phyloP scores from a whole-genome alignment of 2,113 vertebrate genomes.

The Anthoscopus minutus region DNA sequence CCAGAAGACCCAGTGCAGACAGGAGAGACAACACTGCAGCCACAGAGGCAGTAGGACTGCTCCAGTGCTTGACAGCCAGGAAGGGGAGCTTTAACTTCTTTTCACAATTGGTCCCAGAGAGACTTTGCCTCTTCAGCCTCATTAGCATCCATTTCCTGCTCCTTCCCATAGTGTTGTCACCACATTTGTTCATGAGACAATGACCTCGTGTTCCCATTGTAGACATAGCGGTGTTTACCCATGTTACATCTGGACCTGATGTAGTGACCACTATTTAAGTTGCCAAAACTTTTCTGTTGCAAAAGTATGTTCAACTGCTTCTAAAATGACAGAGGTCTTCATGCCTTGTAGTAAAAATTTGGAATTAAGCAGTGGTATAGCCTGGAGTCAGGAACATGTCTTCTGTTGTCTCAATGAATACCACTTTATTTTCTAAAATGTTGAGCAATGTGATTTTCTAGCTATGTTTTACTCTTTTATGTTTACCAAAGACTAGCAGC shows the following conservation, averaged over 20 bases:
- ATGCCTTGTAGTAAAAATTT: neutral
- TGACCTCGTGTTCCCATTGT: neutral
- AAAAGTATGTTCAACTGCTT: neutral
- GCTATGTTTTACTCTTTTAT: neutral
- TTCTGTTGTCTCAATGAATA: neutral
- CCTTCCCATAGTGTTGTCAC: neutral
- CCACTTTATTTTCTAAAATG: neutral
- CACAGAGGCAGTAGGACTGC: neutral
- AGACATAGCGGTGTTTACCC: neutral
- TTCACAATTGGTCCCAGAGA: neutral
- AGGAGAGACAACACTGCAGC: neutral
- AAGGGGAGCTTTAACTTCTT: constrained; percentile 1
- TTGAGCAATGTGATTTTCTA: constrained; percentile 4
- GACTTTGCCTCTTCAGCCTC: constrained; percentile 16
- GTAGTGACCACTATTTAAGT: neutral
- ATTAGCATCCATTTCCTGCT: constrained; percentile 27
- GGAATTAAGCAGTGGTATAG: neutral
- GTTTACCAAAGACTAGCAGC: neutral
- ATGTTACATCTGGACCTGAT: neutral
- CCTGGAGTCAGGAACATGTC: neutral
- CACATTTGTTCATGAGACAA: neutral
- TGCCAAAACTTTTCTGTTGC: neutral
- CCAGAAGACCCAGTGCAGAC: neutral
- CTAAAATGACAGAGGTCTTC: neutral
- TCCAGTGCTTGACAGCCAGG: neutral